Conservation (phyloP, 2,797 vertebrate genomes). For the Zenarchopterus dispar region DNA sequence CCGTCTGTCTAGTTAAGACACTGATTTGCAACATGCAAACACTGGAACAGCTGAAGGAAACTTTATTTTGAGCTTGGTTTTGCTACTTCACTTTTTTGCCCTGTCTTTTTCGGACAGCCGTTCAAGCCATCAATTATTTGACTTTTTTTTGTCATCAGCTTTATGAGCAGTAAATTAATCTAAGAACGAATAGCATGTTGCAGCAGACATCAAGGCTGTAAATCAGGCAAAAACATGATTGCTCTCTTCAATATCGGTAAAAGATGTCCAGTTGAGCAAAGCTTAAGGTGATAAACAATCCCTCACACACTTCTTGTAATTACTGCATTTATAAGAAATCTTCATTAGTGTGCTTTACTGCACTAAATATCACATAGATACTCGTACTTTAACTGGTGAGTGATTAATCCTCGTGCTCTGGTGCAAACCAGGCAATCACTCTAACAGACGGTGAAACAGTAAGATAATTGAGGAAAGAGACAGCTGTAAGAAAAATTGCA, state of each 20-base stretch:
- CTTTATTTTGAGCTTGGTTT: too few species aligned
- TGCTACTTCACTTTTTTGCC: slow-evolving; percentile 1
- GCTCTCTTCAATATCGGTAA: not conserved
- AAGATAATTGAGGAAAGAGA: slow-evolving; percentile 8
- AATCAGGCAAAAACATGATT: too few species aligned
- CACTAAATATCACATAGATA: not conserved
- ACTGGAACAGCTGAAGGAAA: too few species aligned
- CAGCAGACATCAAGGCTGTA: too few species aligned
- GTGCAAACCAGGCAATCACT: slow-evolving; percentile 13
- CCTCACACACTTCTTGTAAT: slow-evolving; percentile 4
- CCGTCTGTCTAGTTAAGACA: not conserved
- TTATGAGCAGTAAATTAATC: not conserved
- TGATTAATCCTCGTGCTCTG: slow-evolving; percentile 20
- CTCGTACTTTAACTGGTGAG: slow-evolving; percentile 10
- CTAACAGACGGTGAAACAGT: slow-evolving; percentile 7
- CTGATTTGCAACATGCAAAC: too few species aligned
- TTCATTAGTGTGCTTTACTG: slow-evolving; percentile 17
- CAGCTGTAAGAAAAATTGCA: too few species aligned
- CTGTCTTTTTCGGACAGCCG: not conserved
- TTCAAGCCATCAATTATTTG: not conserved
- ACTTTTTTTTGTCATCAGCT: not conserved
- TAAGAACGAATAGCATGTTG: too few species aligned
- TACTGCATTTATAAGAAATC: slow-evolving; percentile 5
- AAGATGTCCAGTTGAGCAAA: not conserved
- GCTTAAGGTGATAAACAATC: slow-evolving; percentile 2